Base-by-base conservation (phyloP, 2,797 vertebrate genomes). In the Coregonus ussuriensis region DNA sequence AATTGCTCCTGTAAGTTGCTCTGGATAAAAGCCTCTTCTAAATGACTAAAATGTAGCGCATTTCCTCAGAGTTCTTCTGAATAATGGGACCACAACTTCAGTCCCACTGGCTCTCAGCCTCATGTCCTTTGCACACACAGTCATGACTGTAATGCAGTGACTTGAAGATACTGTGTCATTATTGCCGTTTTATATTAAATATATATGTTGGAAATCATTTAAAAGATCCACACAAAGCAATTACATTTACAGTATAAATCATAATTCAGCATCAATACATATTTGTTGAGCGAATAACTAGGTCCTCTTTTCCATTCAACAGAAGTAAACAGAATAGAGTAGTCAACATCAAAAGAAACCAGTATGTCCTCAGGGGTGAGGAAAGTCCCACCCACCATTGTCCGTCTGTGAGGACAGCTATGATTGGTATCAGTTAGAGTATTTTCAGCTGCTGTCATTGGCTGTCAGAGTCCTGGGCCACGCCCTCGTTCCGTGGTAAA, bases 401-500 rank as follows among this genome's bases (percentile, higher is more conserved):
- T 75, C 21, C 62, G 25, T 15, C 5, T 21, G 7, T 29, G 37
- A 21, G 11, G 14, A 31, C 14, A n/a, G 7, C 47, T 35, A 35
- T 47, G 25, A 51, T 63, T 53, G 33, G 31, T 66, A 70, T 63
- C 21, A 47, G 4, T 35, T 13, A 25, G 21, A 31, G 15, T 63
- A 31, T 71, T 51, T 63, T 25, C 2, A 54, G 25, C 51, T 56
- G 4, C 73, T 41, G 74, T 88, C 80, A 85, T 11, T 84, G 74
- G 77, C 65, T 82, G 78, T 66, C 72, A 0, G 52, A 25, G 25
- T 86, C 85, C 53, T 82, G 74, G 33, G 63, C 52, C 3, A 6
- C 72, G 0, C 71, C 78, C 54, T 91, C 73, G 7, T 93, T 94
- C 73, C 65, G 68, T 0, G 93, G 86, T 74, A 81, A 85, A 79